Conservation (phyloP, 2,113 vertebrate genomes). For the Dipodomys stephensi region DNA sequence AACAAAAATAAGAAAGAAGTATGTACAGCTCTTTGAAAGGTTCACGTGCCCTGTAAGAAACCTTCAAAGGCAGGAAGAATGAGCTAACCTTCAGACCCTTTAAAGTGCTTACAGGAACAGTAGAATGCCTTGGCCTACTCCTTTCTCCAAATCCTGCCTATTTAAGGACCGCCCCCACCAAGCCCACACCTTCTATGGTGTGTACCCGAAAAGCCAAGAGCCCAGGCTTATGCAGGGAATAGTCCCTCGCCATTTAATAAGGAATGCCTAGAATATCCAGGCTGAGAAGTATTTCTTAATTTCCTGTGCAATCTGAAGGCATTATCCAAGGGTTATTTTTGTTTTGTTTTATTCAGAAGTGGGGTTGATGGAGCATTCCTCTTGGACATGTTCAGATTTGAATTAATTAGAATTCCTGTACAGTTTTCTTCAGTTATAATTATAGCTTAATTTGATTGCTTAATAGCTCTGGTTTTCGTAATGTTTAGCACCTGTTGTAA, state of each 20-base stretch:
- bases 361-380: constrained; percentile 83
- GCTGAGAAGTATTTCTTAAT: constrained; percentile 73
- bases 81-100: constrained; percentile 45
- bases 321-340: constrained; percentile 83
- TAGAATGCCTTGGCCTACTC: constrained; percentile 40
- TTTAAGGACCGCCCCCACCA: constrained; percentile 37
- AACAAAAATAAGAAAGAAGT: constrained; percentile 1
- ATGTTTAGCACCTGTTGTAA: constrained; percentile 93
- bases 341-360: constrained; percentile 79
- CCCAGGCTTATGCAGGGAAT: constrained; percentile 52
- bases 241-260: constrained; percentile 75
- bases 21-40: constrained; percentile 47
- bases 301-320: constrained; percentile 68
- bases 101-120: constrained; percentile 7
- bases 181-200: not conserved
- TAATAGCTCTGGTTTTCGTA: constrained; percentile 91
- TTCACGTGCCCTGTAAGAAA: constrained; percentile 44
- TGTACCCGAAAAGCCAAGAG: constrained; percentile 65
- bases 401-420: constrained; percentile 92
- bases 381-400: constrained; percentile 87
- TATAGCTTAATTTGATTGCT: constrained; percentile 93
- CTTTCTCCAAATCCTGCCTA: not conserved
- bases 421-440: constrained; percentile 91
- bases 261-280: constrained; percentile 74
- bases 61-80: constrained; percentile 64